Evolutionary conservation across 2,797 vertebrate species (phyloP), one percentile per base, ranked within the genome.

Genomic region (Catharus ustulatus): DNA sequence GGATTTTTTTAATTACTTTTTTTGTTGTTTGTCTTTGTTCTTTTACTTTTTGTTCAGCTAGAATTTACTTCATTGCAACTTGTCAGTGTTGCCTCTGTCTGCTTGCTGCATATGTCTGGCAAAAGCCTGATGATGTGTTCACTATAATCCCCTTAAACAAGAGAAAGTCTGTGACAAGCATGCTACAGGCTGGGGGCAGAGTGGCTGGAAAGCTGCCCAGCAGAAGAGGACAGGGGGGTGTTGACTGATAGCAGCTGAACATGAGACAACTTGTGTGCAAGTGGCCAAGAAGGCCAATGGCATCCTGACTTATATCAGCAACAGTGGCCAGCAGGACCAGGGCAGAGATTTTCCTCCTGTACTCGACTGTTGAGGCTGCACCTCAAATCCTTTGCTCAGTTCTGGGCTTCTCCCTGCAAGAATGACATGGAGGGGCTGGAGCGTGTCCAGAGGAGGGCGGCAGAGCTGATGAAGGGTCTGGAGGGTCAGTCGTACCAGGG

Each of bases 401-500:
- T 76, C 43, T 45, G 36, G 17, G 43, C 6, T 29, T 10, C 8
- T 76, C 24, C 17, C 49, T 63, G 21, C 16, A 43, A 13, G 20
- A 63, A n/a, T 5, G 57, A 15, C 29, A 11, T 18, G 23, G 24
- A 26, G 14, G 7, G 26, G 20, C 45, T 83, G 45, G 4, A 77
- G 8, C 0, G 0, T 40, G 36, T 57, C 49, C 1, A 0, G 43
- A 45, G 27, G 24, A 64, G 29, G 21, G 13, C 51, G 57, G 1
- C 12, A 8, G 38, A 77, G 40, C 20, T 71, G 57, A 5, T 19
- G 38, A 51, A 30, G 45, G 21, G 12, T 45, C n/a, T 58, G 38
- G 24, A 45, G 29, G 15, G 10, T 16, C 9, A 6, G 6, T 23
- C 1, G 5, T 32, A 1, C 10, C 15, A 27, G 17, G 30, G 34